phyloP scores from a whole-genome alignment of 2,888 invertebrate species.

The Luperina testacea region DNA sequence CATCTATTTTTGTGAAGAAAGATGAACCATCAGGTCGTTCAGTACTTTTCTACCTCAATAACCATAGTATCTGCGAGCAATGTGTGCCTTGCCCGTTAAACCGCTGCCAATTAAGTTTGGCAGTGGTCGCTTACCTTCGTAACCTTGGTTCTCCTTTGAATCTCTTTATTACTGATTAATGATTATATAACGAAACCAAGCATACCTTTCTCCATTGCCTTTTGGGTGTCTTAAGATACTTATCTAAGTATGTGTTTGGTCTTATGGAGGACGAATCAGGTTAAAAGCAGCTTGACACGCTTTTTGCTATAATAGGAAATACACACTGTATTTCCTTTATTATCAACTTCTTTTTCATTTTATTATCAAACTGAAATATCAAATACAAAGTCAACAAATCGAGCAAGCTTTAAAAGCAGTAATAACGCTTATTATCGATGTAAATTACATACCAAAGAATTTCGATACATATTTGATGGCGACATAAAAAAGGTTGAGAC shows the following conservation, averaged over 20 bases:
- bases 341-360: not conserved
- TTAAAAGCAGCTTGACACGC: not conserved
- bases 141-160: not conserved
- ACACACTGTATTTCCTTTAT: too few species aligned
- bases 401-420: not conserved
- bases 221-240: not conserved
- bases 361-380: not conserved
- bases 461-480: conserved; percentile 39
- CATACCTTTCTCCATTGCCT: too few species aligned
- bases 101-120: not conserved
- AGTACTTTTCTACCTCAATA: not conserved
- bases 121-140: not conserved
- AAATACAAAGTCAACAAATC: not conserved
- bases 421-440: not conserved
- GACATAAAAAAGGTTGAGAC: conserved; percentile 43
- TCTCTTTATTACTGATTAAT: not conserved
- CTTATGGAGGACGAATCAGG: not conserved
- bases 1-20: not conserved
- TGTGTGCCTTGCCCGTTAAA: not conserved
- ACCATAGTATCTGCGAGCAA: not conserved
- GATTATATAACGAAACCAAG: not conserved
- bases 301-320: not conserved
- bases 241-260: not conserved
- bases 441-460: conserved; percentile 34
- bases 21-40: not conserved